phyloP scores from a whole-genome alignment of 2,797 vertebrate genomes.

The Helicolenus hilgendorfi region DNA sequence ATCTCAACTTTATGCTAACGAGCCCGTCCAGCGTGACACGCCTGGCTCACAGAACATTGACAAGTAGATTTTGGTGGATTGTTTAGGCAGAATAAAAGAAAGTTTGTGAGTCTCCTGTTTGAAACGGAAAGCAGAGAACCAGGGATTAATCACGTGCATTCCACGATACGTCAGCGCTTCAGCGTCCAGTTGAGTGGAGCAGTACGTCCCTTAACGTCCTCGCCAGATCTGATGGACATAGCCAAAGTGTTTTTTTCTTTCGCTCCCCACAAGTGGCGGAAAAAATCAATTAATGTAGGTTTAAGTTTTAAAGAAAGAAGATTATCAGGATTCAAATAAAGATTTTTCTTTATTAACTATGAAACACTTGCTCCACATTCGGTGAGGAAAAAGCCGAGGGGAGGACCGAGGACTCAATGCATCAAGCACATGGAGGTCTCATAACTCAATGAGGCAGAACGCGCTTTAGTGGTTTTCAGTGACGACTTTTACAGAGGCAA shows the following conservation, averaged over 20 bases:
- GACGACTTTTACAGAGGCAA: constrained; percentile 80
- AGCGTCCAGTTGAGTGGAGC: no score
- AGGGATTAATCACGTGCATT: background rate
- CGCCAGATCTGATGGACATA: no score
- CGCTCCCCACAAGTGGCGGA: background rate
- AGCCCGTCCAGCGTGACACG: no score
- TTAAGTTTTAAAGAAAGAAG: background rate
- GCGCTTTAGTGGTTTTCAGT: constrained; percentile 71
- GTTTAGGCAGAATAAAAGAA: no score
- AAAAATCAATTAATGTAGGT: background rate
- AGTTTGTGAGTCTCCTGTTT: no score
- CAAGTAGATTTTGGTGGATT: no score
- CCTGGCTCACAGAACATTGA: no score
- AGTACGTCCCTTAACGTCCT: no score
- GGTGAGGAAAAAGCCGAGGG: constrained; percentile 24
- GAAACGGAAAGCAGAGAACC: no score
- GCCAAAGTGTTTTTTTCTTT: background rate
- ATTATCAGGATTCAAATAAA: background rate
- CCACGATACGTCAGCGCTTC: background rate
- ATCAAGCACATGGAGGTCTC: constrained; percentile 79
- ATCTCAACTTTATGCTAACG: no score
- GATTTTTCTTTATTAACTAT: background rate
- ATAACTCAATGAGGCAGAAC: constrained; percentile 62
- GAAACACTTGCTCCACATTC: constrained; percentile 30
- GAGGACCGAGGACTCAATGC: constrained; percentile 61